A percentile compares a stretch with the other conserved stretches of the same genome.
Conservation (phyloP, 2,888 invertebrate species). For the Myopa testacea region DNA sequence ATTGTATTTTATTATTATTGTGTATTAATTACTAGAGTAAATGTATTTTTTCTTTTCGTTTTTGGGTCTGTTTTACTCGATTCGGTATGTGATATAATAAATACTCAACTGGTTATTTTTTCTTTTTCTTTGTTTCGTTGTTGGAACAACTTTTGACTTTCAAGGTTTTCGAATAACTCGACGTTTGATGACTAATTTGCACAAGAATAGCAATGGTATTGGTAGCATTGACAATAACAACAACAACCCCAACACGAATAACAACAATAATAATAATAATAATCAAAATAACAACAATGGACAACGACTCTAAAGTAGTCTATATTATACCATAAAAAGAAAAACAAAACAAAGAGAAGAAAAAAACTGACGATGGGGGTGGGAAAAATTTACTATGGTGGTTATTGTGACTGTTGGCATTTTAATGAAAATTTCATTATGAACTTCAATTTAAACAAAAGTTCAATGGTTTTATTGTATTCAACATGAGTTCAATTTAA, state of each 20-base stretch:
- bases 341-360: background rate
- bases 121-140: background rate
- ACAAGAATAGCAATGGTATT: background rate
- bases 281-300: constrained; percentile 14
- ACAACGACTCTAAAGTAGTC: background rate
- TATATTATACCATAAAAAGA: background rate
- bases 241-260: background rate
- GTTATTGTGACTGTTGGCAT: too few species aligned
- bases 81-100: background rate
- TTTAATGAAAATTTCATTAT: background rate
- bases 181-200: constrained; percentile 16
- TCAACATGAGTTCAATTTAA: background rate
- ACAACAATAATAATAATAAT: constrained; percentile 1
- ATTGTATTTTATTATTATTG: background rate
- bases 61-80: background rate
- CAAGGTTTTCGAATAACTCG: constrained; percentile 34
- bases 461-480: constrained; percentile 29
- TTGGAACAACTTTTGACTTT: constrained; percentile 24
- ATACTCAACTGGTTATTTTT: background rate
- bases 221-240: background rate
- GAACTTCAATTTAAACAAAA: constrained; percentile 34
- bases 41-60: background rate
- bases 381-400: background rate
- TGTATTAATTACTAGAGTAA: background rate
- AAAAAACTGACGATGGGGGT: background rate